Percentiles rank a stretch among this genome's conserved stretches.
These are phyloP conservation scores for Hippocampus mohnikei DNA, from an alignment of 2,113 vertebrate genomes.

Conservation along the genomic window DNA sequence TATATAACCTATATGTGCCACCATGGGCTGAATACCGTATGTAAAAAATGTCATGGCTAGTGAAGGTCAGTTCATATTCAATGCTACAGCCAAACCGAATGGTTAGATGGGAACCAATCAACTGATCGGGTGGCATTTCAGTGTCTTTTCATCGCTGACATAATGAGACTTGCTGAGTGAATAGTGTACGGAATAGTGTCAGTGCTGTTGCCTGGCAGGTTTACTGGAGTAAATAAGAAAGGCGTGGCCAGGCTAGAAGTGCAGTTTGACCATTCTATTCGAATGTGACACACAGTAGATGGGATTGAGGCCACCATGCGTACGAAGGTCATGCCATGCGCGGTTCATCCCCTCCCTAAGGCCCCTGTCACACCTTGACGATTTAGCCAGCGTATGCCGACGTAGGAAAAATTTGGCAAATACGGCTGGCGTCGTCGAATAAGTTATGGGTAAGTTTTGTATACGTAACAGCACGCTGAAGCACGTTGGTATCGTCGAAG, in stretches of 20 bases:
- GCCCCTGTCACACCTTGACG: too few relatives aligned
- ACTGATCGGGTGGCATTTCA: neutral
- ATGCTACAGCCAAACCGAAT: neutral
- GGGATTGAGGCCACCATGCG: neutral
- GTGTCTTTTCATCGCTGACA: neutral
- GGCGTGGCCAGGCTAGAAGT: neutral
- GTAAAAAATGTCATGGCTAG: neutral
- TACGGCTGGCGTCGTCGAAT: too few relatives aligned
- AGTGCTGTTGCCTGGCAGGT: neutral
- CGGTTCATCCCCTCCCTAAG: neutral
- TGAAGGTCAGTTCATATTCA: conserved; percentile 1
- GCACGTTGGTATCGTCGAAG: too few relatives aligned
- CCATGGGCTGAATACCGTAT: neutral
- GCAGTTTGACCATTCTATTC: neutral
- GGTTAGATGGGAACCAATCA: neutral
- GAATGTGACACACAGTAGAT: neutral
- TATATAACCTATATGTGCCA: neutral
- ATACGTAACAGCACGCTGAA: too few relatives aligned
- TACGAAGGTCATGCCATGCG: neutral
- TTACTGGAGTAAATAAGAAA: neutral
- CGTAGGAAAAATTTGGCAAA: too few relatives aligned
- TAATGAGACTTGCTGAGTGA: neutral
- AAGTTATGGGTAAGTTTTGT: too few relatives aligned
- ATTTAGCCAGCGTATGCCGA: too few relatives aligned
- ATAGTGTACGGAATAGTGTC: neutral